Conservation (phyloP, 2,888 invertebrate species). For the Stramonita haemastoma region DNA sequence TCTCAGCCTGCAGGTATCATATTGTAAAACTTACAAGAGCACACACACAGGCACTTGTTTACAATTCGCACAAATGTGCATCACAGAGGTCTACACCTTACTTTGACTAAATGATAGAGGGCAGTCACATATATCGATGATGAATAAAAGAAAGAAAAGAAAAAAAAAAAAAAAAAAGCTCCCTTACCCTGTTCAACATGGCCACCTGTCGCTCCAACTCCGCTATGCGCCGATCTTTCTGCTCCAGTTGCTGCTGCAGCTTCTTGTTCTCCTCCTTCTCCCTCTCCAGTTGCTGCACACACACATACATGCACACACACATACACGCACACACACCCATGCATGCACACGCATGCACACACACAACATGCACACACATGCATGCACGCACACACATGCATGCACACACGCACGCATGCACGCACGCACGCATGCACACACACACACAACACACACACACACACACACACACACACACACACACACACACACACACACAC, state of each 20-base stretch:
- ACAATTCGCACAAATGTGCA: too few relatives aligned
- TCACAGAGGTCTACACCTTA: too few relatives aligned
- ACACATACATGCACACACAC: conserved; percentile 12
- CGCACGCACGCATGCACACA: conserved; percentile 45
- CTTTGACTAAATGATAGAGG: too few relatives aligned
- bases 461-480: conserved; percentile 19
- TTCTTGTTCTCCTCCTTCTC: conserved; percentile 72
- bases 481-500: conserved; percentile 15
- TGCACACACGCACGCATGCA: conserved; percentile 12
- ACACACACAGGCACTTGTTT: too few relatives aligned
- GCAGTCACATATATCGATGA: too few relatives aligned
- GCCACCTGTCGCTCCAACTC: conserved; percentile 71
- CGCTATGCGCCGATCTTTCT: conserved; percentile 70
- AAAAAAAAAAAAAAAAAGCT: background rate
- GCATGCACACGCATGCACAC: background rate
- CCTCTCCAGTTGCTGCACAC: conserved; percentile 63
- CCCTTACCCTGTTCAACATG: conserved; percentile 65
- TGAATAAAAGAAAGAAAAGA: background rate
- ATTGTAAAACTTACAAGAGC: too few relatives aligned
- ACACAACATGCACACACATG: conserved; percentile 17
- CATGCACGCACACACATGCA: background rate
- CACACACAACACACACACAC: too few relatives aligned
- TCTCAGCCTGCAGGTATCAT: too few relatives aligned
- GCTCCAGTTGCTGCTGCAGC: conserved; percentile 69
- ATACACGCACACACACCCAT: conserved; percentile 21